A percentile compares a stretch with the other conserved stretches of the same genome.
Conservation (phyloP, 2,888 invertebrate genomes). For the Anthrax anthrax region DNA sequence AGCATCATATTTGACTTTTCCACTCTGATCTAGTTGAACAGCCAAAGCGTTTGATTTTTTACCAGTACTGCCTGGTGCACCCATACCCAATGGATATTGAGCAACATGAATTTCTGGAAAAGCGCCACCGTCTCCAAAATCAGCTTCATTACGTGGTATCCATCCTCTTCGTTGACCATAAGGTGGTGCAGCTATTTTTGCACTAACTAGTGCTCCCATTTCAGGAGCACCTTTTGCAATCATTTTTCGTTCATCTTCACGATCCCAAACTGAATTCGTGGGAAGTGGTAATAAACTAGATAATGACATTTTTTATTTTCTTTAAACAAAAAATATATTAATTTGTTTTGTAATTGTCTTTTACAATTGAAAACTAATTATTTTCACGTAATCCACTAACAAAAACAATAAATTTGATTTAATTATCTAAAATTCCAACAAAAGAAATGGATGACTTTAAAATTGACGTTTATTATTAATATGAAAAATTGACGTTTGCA, state of each 20-base stretch:
- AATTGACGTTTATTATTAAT: too few species aligned
- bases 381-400: too few species aligned
- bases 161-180: slow-evolving; percentile 92
- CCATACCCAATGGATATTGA: slow-evolving; percentile 91
- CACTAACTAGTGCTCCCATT: slow-evolving; percentile 51
- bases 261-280: slow-evolving; percentile 73
- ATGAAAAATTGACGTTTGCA: too few species aligned
- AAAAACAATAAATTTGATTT: too few species aligned
- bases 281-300: slow-evolving; percentile 74
- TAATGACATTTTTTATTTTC: slow-evolving; percentile 29
- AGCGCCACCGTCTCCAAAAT: slow-evolving; percentile 86
- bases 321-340: too few species aligned
- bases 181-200: slow-evolving; percentile 56
- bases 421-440: too few species aligned
- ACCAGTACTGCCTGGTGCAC: slow-evolving; percentile 59
- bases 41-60: slow-evolving; percentile 75
- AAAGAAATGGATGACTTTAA: too few species aligned
- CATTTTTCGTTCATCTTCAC: slow-evolving; percentile 63
- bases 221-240: slow-evolving; percentile 26
- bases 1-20: slow-evolving; percentile 90
- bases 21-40: slow-evolving; percentile 83
- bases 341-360: too few species aligned
- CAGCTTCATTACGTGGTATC: slow-evolving; percentile 70
- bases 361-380: too few species aligned
- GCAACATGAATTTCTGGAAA: slow-evolving; percentile 96